These are phyloP conservation scores for Euschistus heros DNA, from an alignment of 1,140 invertebrate genomes.

Conservation along the genomic window DNA sequence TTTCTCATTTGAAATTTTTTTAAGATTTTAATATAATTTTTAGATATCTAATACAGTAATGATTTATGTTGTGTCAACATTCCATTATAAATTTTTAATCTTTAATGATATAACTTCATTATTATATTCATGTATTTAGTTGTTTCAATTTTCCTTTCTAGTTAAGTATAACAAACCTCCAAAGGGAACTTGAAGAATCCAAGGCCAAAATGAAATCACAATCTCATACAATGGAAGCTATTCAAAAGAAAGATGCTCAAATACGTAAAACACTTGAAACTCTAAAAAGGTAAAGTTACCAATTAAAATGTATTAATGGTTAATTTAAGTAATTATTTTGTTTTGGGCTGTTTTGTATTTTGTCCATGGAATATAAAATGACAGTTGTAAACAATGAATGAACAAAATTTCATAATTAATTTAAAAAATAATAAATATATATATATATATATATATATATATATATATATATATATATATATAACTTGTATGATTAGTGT, in stretches of 20 bases:
- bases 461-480: too few relatives aligned
- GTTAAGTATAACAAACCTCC: background rate
- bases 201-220: slow-evolving; percentile 4
- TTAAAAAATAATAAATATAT: background rate
- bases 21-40: too few relatives aligned
- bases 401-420: background rate
- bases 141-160: background rate
- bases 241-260: background rate
- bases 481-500: too few relatives aligned
- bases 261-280: background rate
- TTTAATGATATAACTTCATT: background rate
- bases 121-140: background rate
- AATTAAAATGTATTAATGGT: background rate
- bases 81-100: background rate
- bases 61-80: background rate
- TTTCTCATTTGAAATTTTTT: too few relatives aligned
- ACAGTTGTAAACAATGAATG: background rate
- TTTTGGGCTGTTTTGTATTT: background rate
- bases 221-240: background rate
- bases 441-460: background rate
- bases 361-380: background rate
- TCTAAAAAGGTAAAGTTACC: background rate
- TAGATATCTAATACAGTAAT: too few relatives aligned
- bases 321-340: background rate
- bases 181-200: background rate